Conservation (phyloP, 2,113 vertebrate genomes). For the Triplophysa rosa region DNA sequence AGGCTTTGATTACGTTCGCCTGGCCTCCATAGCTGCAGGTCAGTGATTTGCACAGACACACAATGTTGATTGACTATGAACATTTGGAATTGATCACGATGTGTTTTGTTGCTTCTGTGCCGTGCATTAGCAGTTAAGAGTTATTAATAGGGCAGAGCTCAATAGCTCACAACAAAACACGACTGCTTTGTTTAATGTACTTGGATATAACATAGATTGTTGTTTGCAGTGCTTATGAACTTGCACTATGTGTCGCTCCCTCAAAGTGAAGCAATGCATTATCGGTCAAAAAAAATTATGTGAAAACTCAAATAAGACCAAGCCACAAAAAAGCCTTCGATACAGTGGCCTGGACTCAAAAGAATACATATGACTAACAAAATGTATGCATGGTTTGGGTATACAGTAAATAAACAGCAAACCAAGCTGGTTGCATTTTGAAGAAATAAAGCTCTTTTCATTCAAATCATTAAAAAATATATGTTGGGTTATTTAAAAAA, state of each 20-base stretch:
- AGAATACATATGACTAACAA: too few relatives aligned
- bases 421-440: too few relatives aligned
- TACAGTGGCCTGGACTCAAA: too few relatives aligned
- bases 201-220: neutral
- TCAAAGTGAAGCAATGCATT: neutral
- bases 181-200: constrained; percentile 21
- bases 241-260: neutral
- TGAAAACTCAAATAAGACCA: neutral
- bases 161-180: constrained; percentile 34
- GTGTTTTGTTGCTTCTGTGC: constrained; percentile 21
- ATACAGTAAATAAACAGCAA: too few relatives aligned
- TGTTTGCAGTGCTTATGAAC: neutral
- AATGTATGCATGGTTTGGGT: too few relatives aligned
- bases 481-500: too few relatives aligned
- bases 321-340: neutral
- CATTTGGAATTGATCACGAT: constrained; percentile 22
- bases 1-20: constrained; percentile 84
- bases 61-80: constrained; percentile 14
- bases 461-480: too few relatives aligned
- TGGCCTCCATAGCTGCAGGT: constrained; percentile 91
- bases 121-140: constrained; percentile 28
- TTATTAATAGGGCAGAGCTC: constrained; percentile 25
- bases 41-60: constrained; percentile 39
- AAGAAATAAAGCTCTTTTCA: too few relatives aligned
- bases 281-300: neutral